Conservation (phyloP, 2,797 vertebrate species). For the Neosilurus mollespiculum region DNA sequence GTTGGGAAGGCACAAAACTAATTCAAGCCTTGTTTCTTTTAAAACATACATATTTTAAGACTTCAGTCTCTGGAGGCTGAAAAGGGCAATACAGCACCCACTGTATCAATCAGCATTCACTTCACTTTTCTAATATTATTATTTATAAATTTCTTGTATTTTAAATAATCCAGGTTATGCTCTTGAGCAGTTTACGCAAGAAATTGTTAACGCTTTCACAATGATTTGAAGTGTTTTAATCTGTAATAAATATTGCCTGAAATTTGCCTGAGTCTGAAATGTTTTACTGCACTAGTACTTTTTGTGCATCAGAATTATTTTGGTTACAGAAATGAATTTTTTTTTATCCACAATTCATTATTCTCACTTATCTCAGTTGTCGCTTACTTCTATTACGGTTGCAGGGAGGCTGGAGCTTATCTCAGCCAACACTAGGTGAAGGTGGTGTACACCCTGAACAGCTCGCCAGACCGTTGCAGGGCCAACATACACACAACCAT, state of each 20-base stretch:
- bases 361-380: neutral
- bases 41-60: neutral
- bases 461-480: too few relatives aligned
- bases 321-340: neutral
- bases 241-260: neutral
- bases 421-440: too few relatives aligned
- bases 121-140: neutral
- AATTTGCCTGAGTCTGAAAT: neutral
- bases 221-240: neutral
- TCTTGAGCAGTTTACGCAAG: neutral
- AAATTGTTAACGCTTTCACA: neutral
- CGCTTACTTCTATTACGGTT: too few relatives aligned
- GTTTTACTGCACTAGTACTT: neutral
- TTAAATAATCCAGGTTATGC: neutral
- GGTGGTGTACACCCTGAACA: too few relatives aligned
- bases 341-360: neutral
- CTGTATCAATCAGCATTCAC: neutral
- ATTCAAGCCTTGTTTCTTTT: neutral
- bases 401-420: too few relatives aligned
- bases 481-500: too few relatives aligned
- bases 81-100: neutral
- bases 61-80: neutral
- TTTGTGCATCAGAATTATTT: neutral
- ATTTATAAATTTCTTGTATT: neutral
- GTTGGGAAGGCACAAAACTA: neutral